Base-by-base conservation (phyloP, 2,888 invertebrate species). In the Drosophila austrosaltans region DNA sequence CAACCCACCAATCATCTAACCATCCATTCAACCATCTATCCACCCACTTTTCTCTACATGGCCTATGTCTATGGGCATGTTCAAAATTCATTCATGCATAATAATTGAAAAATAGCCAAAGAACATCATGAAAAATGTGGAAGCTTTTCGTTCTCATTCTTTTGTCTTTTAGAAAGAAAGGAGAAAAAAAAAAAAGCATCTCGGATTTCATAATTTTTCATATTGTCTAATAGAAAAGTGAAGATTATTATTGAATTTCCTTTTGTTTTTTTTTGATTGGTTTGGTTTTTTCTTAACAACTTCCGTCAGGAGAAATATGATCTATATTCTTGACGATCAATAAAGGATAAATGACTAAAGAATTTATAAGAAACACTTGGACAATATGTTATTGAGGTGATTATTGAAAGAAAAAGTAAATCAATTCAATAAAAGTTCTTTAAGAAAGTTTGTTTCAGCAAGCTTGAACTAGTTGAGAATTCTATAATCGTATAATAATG, bases 61-160 rank as follows among this genome's bases (percentile, higher is more conserved):
- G 12, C 39, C 36, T n/a, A 57, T 57, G 39, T 57, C 57, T 57
- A 56, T 60, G 48, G 44, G 60, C 66, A 76, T 77, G 78, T 77
- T 75, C 64, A 75, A 79, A 87, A 89, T 69, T 75, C 90, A 86
- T 81, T 82, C 90, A 89, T 90, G 89, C 87, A 89, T 90, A 89
- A 90, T 89, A 90, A 89, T 89, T 90, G 89, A 75, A 86, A 80
- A 82, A 76, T 78, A 72, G 72, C 72, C 68, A 53, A 63, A 74
- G 58, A 72, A 62, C 56, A 62, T 70, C 72, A 62, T 54, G 48
- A n/a, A 58, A 39, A 22, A 57, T 22, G n/a, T 20, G 30, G 58
- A 62, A 76, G 65, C 77, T 76, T 48, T 48, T 32, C 39, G 30
- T 2, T 16, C 22, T 12, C 8, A 48, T 42, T 63, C 60, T 53